phyloP scores from a whole-genome alignment of 2,113 vertebrate genomes.

The Cephalopholis sonnerati region DNA sequence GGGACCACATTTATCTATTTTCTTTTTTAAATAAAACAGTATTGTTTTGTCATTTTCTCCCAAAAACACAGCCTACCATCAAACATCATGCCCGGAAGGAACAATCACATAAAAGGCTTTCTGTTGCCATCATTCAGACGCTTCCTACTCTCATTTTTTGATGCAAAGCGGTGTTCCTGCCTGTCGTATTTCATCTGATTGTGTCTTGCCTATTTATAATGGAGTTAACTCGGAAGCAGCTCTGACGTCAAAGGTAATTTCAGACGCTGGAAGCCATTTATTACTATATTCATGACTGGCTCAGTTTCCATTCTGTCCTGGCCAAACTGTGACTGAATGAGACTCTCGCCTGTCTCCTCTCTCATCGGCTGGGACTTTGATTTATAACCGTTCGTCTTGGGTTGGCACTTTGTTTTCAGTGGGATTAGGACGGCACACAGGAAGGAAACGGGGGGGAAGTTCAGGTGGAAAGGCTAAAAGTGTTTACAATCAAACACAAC shows the following conservation, averaged over 20 bases:
- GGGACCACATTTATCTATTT: neutral
- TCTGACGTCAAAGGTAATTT: conserved; percentile 61
- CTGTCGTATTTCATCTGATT: conserved; percentile 5
- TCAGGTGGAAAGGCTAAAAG: conserved; percentile 33
- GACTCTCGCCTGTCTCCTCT: neutral
- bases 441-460: conserved; percentile 8
- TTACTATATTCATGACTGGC: conserved; percentile 38
- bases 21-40: conserved; percentile 2
- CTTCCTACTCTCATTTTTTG: conserved; percentile 4
- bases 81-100: neutral
- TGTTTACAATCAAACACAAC: conserved; percentile 59
- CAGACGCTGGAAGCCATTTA: conserved; percentile 45
- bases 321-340: conserved; percentile 2
- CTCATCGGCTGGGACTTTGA: conserved; percentile 14
- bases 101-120: neutral
- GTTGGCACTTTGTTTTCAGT: conserved; percentile 54
- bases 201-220: conserved; percentile 51
- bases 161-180: conserved; percentile 11
- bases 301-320: conserved; percentile 23
- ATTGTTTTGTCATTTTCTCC: neutral
- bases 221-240: conserved; percentile 25
- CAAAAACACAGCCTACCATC: conserved; percentile 6
- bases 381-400: neutral
- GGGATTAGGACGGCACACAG: conserved; percentile 50
- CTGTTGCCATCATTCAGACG: neutral